These are phyloP conservation scores for Pheosia gnoma DNA, from an alignment of 2,888 invertebrate genomes.

Conservation along the genomic window DNA sequence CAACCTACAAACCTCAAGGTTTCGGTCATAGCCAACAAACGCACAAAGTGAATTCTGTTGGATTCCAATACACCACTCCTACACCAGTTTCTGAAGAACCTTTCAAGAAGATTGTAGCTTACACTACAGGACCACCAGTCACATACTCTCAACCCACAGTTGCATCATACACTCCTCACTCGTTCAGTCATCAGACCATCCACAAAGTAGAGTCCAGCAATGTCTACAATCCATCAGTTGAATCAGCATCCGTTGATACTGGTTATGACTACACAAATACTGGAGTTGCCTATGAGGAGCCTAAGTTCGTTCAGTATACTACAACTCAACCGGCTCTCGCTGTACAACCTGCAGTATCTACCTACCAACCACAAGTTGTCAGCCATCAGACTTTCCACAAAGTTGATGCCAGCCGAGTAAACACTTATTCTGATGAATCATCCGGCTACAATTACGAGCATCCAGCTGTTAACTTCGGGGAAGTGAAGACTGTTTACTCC, in stretches of 20 bases:
- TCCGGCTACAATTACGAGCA: conserved; percentile 59
- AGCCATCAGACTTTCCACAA: conserved; percentile 66
- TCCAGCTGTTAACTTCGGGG: conserved; percentile 56
- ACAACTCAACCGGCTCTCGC: conserved; percentile 56
- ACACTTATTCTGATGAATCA: conserved; percentile 49
- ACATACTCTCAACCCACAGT: conserved; percentile 57
- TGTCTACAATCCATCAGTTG: conserved; percentile 44
- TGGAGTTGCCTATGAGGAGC: conserved; percentile 43
- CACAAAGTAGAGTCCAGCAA: conserved; percentile 58
- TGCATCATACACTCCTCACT: conserved; percentile 57
- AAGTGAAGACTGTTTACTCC: conserved; percentile 56
- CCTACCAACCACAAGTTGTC: conserved; percentile 61
- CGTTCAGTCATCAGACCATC: conserved; percentile 65
- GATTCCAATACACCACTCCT: conserved; percentile 63
- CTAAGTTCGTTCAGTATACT: conserved; percentile 50
- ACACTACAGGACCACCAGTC: conserved; percentile 67
- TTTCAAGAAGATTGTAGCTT: conserved; percentile 71
- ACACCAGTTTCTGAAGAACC: conserved; percentile 68
- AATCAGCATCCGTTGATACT: conserved; percentile 33
- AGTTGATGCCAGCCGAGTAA: conserved; percentile 58
- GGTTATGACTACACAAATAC: conserved; percentile 42
- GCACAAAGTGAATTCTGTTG: conserved; percentile 59
- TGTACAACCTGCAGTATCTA: conserved; percentile 54
- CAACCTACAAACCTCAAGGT: conserved; percentile 66
- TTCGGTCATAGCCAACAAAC: conserved; percentile 68